Base-by-base conservation (phyloP, 2,113 vertebrate species). In the Anguilla rostrata region DNA sequence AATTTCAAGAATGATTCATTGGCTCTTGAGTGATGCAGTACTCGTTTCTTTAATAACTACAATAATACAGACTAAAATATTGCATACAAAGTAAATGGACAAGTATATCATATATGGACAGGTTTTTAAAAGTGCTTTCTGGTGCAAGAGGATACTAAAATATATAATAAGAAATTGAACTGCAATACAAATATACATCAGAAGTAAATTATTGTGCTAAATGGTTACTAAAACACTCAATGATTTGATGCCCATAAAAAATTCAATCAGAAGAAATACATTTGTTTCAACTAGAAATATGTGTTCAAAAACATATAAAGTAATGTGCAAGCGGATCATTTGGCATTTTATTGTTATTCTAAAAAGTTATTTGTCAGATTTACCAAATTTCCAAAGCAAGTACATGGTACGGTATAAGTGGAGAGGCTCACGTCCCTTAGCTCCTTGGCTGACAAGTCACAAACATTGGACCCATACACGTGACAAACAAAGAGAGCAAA, bases 21-120 rank as follows among this genome's bases (percentile, higher is more conserved):
- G 81, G 26, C 53, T 26, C 12, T 26, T 20, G 29, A 39, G 57
- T 86, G 84, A 85, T 84, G 49, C 78, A 84, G 85, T 85, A 88
- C 83, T 53, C 84, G 88, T 93, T 91, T 93, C 89, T 96, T 95
- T 95, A 95, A 93, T 95, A 92, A 90, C 89, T 88, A 91, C 87
- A 94, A 94, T 93, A 93, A 87, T 88, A 92, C 93, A 91, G 89
- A 90, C 91, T 89, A 88, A 89, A 88, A 92, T 90, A 91, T 83
- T 93, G 91, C 86, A 93, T 93, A 91, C 89, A 93, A 92, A 90
- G 85, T 86, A 88, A 94, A 92, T 89, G 84, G 91, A 92, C 83
- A 88, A 57, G 46, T 86, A 90, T 80, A 88, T 88, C 88, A 85
- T 71, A 89, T 88, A 88, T 87, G 85, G 90, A 92, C 88, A 91